phyloP scores from a whole-genome alignment of 2,797 vertebrate genomes.

The Sternarchorhynchus goeldii region DNA sequence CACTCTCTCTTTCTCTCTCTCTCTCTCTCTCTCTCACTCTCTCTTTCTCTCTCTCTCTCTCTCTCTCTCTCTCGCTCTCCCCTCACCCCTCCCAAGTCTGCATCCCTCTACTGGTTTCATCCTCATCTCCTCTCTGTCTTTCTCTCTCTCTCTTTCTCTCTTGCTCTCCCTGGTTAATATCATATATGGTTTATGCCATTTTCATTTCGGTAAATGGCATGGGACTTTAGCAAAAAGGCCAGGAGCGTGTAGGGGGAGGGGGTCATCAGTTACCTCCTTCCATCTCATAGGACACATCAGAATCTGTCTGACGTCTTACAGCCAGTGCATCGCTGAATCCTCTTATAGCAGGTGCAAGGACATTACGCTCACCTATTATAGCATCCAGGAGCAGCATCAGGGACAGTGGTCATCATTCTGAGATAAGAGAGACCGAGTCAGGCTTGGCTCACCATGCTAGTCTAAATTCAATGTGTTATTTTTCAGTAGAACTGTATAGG shows the following conservation, averaged over 20 bases:
- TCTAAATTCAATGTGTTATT: background rate
- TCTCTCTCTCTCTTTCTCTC: background rate
- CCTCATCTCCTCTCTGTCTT: too few relatives aligned
- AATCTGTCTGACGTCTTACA: conserved; percentile 26
- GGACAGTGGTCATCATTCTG: conserved; percentile 4
- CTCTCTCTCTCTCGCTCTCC: too few relatives aligned
- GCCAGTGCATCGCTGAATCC: conserved; percentile 22
- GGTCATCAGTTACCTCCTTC: conserved; percentile 47
- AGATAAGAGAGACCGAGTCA: conserved; percentile 2
- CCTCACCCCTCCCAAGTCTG: too few relatives aligned
- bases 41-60: background rate
- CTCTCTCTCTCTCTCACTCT: conserved; percentile 7
- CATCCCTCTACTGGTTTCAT: too few relatives aligned
- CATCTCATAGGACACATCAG: conserved; percentile 19
- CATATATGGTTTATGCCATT: conserved; percentile 45
- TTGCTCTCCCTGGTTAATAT: conserved; percentile 26
- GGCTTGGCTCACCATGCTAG: background rate
- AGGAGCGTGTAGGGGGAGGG: conserved; percentile 22
- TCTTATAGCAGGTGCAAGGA: conserved; percentile 23
- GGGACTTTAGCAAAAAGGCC: conserved; percentile 39
- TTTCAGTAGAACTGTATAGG: background rate
- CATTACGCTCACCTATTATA: conserved; percentile 30
- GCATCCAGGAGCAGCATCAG: background rate
- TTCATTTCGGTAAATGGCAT: conserved; percentile 54
- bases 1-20: background rate